These are phyloP conservation scores for Halichoerus grypus DNA, from an alignment of 2,113 vertebrate species.

Conservation along the genomic window DNA sequence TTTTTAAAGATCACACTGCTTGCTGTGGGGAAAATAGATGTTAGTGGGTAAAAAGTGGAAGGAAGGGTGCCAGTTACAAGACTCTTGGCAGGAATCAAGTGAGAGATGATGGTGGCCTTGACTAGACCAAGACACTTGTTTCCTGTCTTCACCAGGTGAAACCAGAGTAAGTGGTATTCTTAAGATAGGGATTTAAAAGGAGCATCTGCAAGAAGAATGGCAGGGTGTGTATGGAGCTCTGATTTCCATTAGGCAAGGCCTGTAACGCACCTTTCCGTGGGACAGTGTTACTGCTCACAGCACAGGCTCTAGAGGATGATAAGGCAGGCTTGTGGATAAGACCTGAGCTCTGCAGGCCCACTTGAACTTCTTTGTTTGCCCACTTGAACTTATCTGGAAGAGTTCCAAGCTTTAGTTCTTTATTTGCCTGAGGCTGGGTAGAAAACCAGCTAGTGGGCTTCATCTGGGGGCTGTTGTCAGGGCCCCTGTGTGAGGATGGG, in stretches of 20 bases:
- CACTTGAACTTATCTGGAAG: slow-evolving; percentile 63
- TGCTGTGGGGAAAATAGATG: background rate
- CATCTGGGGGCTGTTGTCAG: background rate
- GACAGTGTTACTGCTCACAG: background rate
- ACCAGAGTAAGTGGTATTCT: background rate
- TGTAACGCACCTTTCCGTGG: background rate
- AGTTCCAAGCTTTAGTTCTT: background rate
- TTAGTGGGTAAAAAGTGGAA: background rate
- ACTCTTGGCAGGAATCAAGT: background rate
- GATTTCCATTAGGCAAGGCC: background rate
- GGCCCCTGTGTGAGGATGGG: background rate
- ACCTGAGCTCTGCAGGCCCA: background rate
- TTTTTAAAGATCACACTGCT: background rate
- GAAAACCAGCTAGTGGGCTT: background rate
- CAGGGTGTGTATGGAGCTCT: background rate
- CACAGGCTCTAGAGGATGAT: background rate
- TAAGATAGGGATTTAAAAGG: background rate
- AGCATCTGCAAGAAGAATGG: background rate
- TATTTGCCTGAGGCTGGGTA: background rate
- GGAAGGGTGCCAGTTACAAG: background rate
- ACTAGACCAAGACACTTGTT: background rate
- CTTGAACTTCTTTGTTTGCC: slow-evolving; percentile 71
- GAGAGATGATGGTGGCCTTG: slow-evolving; percentile 2
- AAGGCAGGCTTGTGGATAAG: slow-evolving; percentile 13
- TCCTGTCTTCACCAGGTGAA: slow-evolving; percentile 30